Percentiles rank a stretch among this genome's conserved stretches.
These are phyloP conservation scores for Anolis carolinensis DNA, from an alignment of 2,113 vertebrate species.

Conservation along the genomic window DNA sequence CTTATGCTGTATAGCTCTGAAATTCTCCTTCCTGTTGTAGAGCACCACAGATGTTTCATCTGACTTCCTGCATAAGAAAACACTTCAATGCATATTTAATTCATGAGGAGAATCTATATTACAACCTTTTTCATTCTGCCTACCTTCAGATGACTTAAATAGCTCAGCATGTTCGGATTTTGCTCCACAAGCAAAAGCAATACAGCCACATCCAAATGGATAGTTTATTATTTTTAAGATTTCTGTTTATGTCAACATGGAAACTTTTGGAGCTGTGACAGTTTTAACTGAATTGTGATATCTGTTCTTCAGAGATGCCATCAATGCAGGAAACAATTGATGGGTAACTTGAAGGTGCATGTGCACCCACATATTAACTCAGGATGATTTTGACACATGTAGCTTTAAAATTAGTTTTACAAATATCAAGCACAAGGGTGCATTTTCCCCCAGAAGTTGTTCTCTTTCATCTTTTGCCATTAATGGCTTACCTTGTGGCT, in stretches of 20 bases:
- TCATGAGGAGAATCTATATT: not conserved
- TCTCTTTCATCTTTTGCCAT: not conserved
- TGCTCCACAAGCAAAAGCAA: not conserved
- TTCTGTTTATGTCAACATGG: not conserved
- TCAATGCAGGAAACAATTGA: not conserved
- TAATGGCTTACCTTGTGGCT: not conserved
- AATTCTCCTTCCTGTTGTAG: constrained; percentile 7
- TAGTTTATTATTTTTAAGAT: not conserved
- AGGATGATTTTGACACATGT: not conserved
- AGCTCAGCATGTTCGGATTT: not conserved
- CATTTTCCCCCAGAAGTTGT: not conserved
- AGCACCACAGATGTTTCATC: not conserved
- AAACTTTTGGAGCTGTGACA: not conserved
- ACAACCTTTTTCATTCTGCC: constrained; percentile 18
- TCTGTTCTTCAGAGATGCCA: not conserved
- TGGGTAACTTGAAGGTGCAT: not conserved
- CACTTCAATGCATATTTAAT: constrained; percentile 3
- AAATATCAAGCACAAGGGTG: not conserved
- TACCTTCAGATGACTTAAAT: constrained; percentile 42
- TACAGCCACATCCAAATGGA: not conserved
- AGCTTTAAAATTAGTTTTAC: not conserved
- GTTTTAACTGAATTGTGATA: not conserved
- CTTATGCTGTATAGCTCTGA: not conserved
- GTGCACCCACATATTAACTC: not conserved
- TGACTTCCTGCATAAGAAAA: constrained; percentile 21